Evolutionary conservation across 2,113 vertebrate genomes (phyloP).

Genomic region (Excalfactoria chinensis): DNA sequence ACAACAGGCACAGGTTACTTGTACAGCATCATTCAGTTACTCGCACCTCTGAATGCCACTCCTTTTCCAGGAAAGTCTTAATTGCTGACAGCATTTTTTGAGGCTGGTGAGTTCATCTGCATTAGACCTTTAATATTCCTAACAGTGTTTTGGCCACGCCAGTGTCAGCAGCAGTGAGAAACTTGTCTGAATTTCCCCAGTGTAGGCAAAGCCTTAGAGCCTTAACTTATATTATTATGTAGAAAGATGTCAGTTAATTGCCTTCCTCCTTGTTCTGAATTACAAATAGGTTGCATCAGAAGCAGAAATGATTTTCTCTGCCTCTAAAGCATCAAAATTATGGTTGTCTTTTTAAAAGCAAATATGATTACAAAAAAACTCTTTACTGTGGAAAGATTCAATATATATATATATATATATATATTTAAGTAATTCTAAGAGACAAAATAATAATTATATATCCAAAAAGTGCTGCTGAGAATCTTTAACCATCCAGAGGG

Average conservation of each 20-base stretch:
- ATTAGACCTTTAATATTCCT: not conserved
- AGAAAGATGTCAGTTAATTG: constrained; percentile 67
- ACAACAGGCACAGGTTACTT: not conserved
- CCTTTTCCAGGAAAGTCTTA: not conserved
- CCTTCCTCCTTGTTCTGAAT: constrained; percentile 18
- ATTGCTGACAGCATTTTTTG: not conserved
- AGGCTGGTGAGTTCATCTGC: not conserved
- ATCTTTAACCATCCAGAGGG: not conserved
- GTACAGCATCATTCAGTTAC: not conserved
- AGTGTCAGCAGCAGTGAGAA: constrained; percentile 18
- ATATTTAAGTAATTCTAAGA: not conserved
- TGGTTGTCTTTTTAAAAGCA: not conserved
- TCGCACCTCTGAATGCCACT: not conserved
- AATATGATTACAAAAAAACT: not conserved
- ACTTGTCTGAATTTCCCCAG: constrained; percentile 54
- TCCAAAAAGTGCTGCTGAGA: not conserved
- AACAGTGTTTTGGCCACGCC: not conserved
- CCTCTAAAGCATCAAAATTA: not conserved
- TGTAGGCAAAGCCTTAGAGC: constrained; percentile 58
- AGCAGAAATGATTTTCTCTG: not conserved
- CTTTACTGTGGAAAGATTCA: not conserved
- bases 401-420: too few species aligned
- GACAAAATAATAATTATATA: not conserved
- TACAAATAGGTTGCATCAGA: constrained; percentile 41
- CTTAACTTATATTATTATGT: constrained; percentile 59